phyloP scores from a whole-genome alignment of 1,140 invertebrate genomes.

The Whitmania pigra region DNA sequence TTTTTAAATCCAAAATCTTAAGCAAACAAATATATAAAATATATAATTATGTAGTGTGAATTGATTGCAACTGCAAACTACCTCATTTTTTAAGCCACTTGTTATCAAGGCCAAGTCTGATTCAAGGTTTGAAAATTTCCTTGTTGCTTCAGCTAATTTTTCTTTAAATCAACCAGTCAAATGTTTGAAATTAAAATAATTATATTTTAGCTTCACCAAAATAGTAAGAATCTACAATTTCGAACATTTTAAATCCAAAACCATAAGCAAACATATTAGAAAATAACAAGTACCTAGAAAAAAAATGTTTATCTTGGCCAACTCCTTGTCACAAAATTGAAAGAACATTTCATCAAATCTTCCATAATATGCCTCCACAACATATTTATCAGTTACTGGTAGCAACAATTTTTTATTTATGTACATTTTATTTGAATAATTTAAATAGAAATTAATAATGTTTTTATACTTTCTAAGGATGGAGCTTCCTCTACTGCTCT shows the following conservation, averaged over 20 bases:
- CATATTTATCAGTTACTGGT: conserved; percentile 48
- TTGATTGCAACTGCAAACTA: conserved; percentile 13
- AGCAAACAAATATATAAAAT: no score
- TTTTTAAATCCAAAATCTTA: no score
- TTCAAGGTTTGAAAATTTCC: conserved; percentile 79
- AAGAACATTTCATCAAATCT: conserved; percentile 93
- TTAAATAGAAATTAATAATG: background rate
- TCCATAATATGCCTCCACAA: conserved; percentile 74
- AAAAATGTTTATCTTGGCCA: conserved; percentile 92
- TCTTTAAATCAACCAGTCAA: conserved; percentile 49
- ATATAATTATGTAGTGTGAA: no score
- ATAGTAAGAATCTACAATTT: conserved; percentile 3
- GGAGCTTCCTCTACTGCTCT: conserved; percentile 37
- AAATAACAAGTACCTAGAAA: conserved; percentile 61
- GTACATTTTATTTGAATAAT: background rate
- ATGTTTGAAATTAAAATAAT: background rate
- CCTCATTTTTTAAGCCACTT: conserved; percentile 10
- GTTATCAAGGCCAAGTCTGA: conserved; percentile 60
- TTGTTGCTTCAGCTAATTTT: conserved; percentile 88
- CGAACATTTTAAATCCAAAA: background rate
- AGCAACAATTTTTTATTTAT: background rate
- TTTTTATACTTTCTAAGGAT: conserved; percentile 35
- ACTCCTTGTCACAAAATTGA: conserved; percentile 82
- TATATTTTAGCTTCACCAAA: no score
- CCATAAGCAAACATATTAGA: background rate